Base-by-base conservation (phyloP, 1,140 invertebrate species). In the Neodiprion pinetum region DNA sequence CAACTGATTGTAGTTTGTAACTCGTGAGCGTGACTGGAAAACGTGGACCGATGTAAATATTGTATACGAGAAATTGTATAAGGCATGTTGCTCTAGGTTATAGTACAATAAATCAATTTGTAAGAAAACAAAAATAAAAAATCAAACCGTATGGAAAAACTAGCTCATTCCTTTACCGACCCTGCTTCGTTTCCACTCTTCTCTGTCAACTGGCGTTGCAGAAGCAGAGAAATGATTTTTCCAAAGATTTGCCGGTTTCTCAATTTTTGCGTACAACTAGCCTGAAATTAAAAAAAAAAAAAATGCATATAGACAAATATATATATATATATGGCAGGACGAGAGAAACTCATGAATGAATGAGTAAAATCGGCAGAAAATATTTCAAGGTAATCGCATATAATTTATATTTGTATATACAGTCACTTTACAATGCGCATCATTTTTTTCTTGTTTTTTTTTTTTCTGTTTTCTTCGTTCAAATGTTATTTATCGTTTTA, bases 341-440 rank as follows among this genome's bases (percentile, higher is more conserved):
- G 11, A 23, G 11, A 8, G 23, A 75, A 40, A 40, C 28, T 40
- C 0, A 40, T 40, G 47, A 66, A 48, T 70, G 11, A 48, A 71
- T 21, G 9, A 61, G 8, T 17, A 12, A 61, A 67, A 14, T 66
- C 11, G 47, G 47, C 67, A 12, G 3, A 73, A 69, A 53, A 70
- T 40, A 68, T 72, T 74, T 72, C 23, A 65, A 72, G 67, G 48
- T 80, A 72, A 83, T 88, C 82, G 84, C 84, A 86, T 87, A 88
- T 87, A 88, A 85, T 87, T 88, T 86, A 84, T 88, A 84, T 86
- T 86, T 80, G 80, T 88, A 86, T 85, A 86, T 88, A 88, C 87
- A 88, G 81, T 88, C 85, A 88, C 85, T 88, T 88, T 88, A 88
- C 86, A 88, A 87, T 79, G 84, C 85, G 82, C 80, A 83, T 83